These are phyloP conservation scores for Morpho achilles DNA, from an alignment of 2,888 invertebrate species.

Conservation along the genomic window DNA sequence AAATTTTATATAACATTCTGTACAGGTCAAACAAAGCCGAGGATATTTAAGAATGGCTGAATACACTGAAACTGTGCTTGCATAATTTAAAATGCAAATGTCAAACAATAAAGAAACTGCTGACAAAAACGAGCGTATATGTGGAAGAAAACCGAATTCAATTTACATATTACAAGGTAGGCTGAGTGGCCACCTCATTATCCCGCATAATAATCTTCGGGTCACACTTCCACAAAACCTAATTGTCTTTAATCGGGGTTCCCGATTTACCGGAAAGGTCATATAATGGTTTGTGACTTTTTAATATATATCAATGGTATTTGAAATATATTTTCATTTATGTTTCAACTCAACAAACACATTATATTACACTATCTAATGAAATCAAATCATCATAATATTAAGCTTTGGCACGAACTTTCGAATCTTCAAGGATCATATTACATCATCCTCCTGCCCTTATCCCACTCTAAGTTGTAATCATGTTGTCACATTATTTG, in stretches of 20 bases:
- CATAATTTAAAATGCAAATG: conserved; percentile 14
- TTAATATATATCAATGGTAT: too few relatives aligned
- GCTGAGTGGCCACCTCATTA: conserved; percentile 74
- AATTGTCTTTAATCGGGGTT: conserved; percentile 73
- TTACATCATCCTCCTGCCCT: too few relatives aligned
- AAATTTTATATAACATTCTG: too few relatives aligned
- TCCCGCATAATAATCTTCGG: conserved; percentile 66
- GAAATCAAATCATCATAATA: too few relatives aligned
- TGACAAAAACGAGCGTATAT: conserved; percentile 43
- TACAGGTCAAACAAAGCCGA: too few relatives aligned
- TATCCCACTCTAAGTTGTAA: too few relatives aligned
- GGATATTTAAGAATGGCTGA: conserved; percentile 10
- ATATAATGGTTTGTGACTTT: background rate
- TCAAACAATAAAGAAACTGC: conserved; percentile 16
- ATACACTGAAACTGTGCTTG: conserved; percentile 11
- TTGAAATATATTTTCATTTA: too few relatives aligned
- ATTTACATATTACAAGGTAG: conserved; percentile 69
- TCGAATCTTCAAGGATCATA: too few relatives aligned
- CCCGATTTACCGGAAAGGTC: conserved; percentile 64
- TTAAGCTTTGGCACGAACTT: too few relatives aligned
- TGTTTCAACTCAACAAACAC: too few relatives aligned
- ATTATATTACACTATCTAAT: too few relatives aligned
- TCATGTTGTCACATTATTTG: too few relatives aligned
- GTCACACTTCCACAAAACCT: conserved; percentile 67
- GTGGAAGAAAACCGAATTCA: conserved; percentile 56